Conservation (phyloP, 2,888 invertebrate species). For the Strigamia crassipes region DNA sequence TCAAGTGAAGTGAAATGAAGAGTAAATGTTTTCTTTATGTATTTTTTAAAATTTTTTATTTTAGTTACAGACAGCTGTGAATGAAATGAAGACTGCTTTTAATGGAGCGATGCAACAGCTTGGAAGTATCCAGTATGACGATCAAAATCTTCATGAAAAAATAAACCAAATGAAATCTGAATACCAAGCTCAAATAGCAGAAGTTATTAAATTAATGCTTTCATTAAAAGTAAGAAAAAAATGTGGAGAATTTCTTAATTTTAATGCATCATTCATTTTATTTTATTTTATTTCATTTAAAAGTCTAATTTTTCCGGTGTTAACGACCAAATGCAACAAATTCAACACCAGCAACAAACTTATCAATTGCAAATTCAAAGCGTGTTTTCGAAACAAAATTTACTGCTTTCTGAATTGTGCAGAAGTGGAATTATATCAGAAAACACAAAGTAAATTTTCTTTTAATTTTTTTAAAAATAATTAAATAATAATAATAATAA, state of each 20-base stretch:
- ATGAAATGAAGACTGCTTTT: constrained; percentile 56
- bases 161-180: constrained; percentile 54
- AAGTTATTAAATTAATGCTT: constrained; percentile 55
- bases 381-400: constrained; percentile 53
- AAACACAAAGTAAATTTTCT: constrained; percentile 52
- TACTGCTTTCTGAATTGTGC: constrained; percentile 53
- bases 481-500: too few species aligned
- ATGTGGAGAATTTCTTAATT: neutral
- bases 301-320: constrained; percentile 53
- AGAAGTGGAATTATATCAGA: constrained; percentile 54
- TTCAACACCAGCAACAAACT: constrained; percentile 52
- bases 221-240: constrained; percentile 54
- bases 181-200: constrained; percentile 55
- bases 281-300: constrained; percentile 35
- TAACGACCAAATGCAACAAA: constrained; percentile 49
- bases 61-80: constrained; percentile 55
- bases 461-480: neutral
- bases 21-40: neutral
- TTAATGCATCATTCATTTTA: neutral
- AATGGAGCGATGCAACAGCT: constrained; percentile 55
- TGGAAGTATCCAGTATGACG: constrained; percentile 53
- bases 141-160: constrained; percentile 52
- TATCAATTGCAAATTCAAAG: constrained; percentile 53
- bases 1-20: neutral
- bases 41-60: neutral